Conservation (phyloP, 2,888 invertebrate species). For the Drosophila subquinaria region DNA sequence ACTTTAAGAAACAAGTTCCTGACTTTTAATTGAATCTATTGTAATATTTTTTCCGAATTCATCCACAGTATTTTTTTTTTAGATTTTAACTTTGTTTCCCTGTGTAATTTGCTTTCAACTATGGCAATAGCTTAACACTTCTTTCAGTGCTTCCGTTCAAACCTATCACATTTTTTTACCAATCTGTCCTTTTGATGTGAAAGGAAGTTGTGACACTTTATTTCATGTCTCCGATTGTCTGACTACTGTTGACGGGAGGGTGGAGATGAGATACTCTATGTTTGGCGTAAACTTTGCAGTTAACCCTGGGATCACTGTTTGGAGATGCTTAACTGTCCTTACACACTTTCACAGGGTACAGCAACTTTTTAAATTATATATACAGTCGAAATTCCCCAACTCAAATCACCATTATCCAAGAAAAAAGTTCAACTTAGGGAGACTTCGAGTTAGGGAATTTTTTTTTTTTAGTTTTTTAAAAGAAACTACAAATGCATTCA, state of each 20-base stretch:
- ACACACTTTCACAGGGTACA: too few species aligned
- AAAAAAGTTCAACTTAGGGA: too few species aligned
- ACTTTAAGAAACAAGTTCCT: too few species aligned
- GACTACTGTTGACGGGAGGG: constrained; percentile 17
- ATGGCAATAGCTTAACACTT: background rate
- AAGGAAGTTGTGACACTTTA: constrained; percentile 46
- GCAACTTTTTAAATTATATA: too few species aligned
- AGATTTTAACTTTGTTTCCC: background rate
- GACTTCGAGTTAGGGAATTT: too few species aligned
- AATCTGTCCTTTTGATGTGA: constrained; percentile 38
- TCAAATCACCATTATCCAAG: too few species aligned
- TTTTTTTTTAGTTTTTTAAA: too few species aligned
- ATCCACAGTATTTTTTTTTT: too few species aligned
- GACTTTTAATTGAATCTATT: too few species aligned
- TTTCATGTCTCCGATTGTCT: constrained; percentile 46
- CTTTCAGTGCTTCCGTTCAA: background rate
- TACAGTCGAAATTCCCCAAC: too few species aligned
- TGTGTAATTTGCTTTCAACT: background rate
- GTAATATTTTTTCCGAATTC: too few species aligned
- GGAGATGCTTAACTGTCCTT: background rate
- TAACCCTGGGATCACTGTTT: background rate
- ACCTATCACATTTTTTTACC: constrained; percentile 11
- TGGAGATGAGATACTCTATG: constrained; percentile 16
- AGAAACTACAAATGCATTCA: too few species aligned
- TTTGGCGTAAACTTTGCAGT: background rate